Conservation (phyloP, 2,113 vertebrate species). For the Gobio gobio region DNA sequence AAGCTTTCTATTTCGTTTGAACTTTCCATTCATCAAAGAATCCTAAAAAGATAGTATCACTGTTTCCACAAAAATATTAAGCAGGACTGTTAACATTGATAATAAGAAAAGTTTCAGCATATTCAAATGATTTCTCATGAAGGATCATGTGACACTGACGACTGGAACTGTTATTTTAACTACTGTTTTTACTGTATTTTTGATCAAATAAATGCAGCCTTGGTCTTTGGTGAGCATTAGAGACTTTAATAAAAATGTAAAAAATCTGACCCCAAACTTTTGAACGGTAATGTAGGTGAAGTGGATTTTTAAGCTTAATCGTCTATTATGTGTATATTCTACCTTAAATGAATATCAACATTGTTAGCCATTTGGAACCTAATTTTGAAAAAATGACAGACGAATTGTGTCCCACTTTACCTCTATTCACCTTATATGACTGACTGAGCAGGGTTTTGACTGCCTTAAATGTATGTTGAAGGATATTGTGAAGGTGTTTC, state of each 20-base stretch:
- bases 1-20: not conserved
- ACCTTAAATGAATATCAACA: not conserved
- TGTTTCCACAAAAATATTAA: not conserved
- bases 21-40: not conserved
- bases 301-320: not conserved
- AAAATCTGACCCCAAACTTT: not conserved
- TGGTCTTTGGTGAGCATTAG: not conserved
- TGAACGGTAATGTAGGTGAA: not conserved
- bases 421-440: not conserved
- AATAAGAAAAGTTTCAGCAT: not conserved
- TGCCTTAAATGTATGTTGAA: conserved; percentile 31
- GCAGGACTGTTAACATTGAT: not conserved
- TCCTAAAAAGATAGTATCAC: not conserved
- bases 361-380: not conserved
- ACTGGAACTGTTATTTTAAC: too few relatives aligned
- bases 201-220: not conserved
- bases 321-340: not conserved
- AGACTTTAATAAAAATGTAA: not conserved
- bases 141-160: not conserved
- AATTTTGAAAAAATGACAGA: not conserved
- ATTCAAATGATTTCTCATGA: not conserved
- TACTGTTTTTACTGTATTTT: not conserved
- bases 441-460: conserved; percentile 2
- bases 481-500: conserved; percentile 10
- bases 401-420: not conserved